Evolutionary conservation across 2,888 invertebrate genomes (phyloP), one percentile per base, ranked within the genome.

Genomic region (Pristionchus mayeri): DNA sequence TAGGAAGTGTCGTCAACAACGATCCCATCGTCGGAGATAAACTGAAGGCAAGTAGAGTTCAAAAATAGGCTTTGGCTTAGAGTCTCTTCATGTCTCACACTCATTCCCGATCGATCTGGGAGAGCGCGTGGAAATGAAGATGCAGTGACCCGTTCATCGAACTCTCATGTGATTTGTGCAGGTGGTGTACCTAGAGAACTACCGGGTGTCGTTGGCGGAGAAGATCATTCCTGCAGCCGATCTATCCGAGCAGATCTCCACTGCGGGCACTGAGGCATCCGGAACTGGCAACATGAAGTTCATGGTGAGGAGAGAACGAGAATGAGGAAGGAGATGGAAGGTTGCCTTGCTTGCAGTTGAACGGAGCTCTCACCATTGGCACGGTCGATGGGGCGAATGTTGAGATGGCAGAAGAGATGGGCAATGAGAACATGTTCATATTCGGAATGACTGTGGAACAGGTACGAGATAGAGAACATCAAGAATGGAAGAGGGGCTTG

Each of bases 231-330:
- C 99, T 0, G 98, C 98, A 0, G 97, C 98, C 18, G 99, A 99
- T 94, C 95, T 99, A 87, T 98, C 97, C 90, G 97, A 99, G 94
- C 99, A 99, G 94, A 98, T 99, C 93, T 98, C 98, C 3, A 98
- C 98, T 0, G 99, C 99, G 84, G 99, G 99, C 89, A 99, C 99
- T 0, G 99, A 99, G 93, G 99, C 99, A 0, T 98, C 98, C 0
- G 99, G 99, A 88, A 99, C 99, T n/a, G 97, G 97, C 87, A 99
- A 99, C 95, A 99, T 99, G 99, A 99, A 99, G 94, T 99, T 99
- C 95, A 96, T 96, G 96, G 95, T 95, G 90, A 90, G 91, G 86
- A 13, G 18, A 52, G 52, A 52, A 18, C 16, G 52, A 18, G 52
- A 52, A 52, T 18, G 52, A 18, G 18, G 52, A 52, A 18, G 18